phyloP scores from a whole-genome alignment of 2,113 vertebrate genomes.

The Paraplagusia blochii region DNA sequence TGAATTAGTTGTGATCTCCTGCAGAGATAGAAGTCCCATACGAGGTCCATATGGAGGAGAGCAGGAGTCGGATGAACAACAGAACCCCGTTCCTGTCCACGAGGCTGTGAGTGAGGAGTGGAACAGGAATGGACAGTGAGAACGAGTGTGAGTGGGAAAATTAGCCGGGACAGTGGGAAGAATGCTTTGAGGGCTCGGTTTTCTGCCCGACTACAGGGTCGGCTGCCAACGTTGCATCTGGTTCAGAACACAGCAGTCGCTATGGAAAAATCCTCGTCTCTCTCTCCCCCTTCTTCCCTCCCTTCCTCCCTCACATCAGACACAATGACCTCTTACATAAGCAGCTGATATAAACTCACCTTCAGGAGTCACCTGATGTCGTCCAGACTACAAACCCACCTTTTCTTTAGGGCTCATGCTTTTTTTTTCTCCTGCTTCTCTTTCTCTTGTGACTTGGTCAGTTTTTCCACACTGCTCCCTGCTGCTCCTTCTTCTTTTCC shows the following conservation, averaged over 20 bases:
- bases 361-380: not conserved
- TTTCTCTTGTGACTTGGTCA: constrained; percentile 47
- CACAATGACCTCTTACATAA: constrained; percentile 19
- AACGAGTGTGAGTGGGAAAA: constrained; percentile 42
- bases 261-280: constrained; percentile 72
- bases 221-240: constrained; percentile 72
- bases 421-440: constrained; percentile 7
- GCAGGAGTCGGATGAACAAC: not conserved
- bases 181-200: constrained; percentile 65
- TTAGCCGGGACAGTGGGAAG: constrained; percentile 34
- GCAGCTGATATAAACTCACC: not conserved
- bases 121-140: not conserved
- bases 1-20: not conserved
- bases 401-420: not conserved
- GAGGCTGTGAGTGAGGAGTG: not conserved
- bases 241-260: constrained; percentile 76
- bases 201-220: constrained; percentile 59
- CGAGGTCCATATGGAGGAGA: not conserved
- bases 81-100: not conserved
- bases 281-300: constrained; percentile 55
- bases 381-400: constrained; percentile 1
- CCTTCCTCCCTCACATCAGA: constrained; percentile 3
- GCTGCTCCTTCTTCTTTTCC: constrained; percentile 51
- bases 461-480: constrained; percentile 50
- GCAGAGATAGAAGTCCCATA: not conserved